phyloP scores from a whole-genome alignment of 2,888 invertebrate genomes.

The Euclidia mi region DNA sequence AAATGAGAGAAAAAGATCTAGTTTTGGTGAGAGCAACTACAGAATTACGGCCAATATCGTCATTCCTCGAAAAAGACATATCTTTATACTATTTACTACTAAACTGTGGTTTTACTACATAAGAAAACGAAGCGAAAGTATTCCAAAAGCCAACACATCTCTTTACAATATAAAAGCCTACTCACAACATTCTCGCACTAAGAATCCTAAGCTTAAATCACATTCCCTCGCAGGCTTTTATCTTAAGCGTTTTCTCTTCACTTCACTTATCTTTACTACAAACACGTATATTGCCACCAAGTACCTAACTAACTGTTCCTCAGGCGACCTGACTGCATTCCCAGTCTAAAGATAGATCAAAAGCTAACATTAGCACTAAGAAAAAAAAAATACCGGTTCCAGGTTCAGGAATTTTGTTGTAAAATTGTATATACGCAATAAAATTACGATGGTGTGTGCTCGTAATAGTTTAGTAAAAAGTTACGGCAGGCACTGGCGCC shows the following conservation, averaged over 20 bases:
- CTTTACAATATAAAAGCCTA: too few species aligned
- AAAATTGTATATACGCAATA: slow-evolving; percentile 18
- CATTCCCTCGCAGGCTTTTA: not conserved
- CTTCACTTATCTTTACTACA: slow-evolving; percentile 19
- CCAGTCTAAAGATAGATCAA: slow-evolving; percentile 46
- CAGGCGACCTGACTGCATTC: slow-evolving; percentile 38
- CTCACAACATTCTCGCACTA: not conserved
- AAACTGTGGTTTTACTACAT: too few species aligned
- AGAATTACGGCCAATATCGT: too few species aligned
- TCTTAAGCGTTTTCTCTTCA: not conserved
- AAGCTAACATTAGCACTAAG: slow-evolving; percentile 37
- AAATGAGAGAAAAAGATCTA: too few species aligned
- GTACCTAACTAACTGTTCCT: slow-evolving; percentile 39
- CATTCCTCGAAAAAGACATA: too few species aligned
- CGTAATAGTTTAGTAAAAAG: slow-evolving; percentile 3
- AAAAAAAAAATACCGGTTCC: slow-evolving; percentile 45
- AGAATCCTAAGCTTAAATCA: not conserved
- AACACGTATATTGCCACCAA: slow-evolving; percentile 16
- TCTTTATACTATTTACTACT: too few species aligned
- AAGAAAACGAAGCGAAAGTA: too few species aligned
- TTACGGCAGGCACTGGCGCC: slow-evolving; percentile 13
- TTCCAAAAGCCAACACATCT: too few species aligned
- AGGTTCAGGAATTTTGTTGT: slow-evolving; percentile 29
- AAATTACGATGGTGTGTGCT: slow-evolving; percentile 5
- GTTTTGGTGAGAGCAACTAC: too few species aligned